Evolutionary conservation across 2,113 vertebrate species (phyloP).

Genomic region (Dendropsophus ebraccatus): DNA sequence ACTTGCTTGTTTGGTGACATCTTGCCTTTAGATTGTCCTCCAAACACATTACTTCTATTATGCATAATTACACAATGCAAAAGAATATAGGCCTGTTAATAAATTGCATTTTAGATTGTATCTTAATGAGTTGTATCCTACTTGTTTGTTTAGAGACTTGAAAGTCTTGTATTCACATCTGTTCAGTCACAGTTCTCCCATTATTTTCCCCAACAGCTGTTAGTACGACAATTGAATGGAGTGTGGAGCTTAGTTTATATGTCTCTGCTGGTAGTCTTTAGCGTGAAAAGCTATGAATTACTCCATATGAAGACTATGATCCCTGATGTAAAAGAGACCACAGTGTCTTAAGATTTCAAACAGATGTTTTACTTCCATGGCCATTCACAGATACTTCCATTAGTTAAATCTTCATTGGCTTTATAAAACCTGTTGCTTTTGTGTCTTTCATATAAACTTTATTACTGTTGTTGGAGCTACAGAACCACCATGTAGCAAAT

Average conservation of each 20-base stretch:
- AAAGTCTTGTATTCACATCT: constrained; percentile 44
- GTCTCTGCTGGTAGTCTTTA: constrained; percentile 26
- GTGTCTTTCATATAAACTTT: background rate
- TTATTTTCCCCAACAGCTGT: constrained; percentile 41
- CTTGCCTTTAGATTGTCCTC: background rate
- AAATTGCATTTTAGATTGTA: constrained; percentile 33
- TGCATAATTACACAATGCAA: constrained; percentile 3
- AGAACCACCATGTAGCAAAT: background rate
- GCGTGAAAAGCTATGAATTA: background rate
- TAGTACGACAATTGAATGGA: background rate
- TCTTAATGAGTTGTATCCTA: constrained; percentile 37
- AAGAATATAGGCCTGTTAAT: constrained; percentile 13
- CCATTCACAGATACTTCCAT: background rate
- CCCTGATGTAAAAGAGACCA: constrained; percentile 16
- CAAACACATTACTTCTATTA: constrained; percentile 15
- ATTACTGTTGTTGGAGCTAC: background rate
- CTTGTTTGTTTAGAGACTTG: constrained; percentile 45
- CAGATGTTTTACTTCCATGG: background rate
- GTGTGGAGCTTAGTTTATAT: background rate
- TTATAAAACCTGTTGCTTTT: background rate
- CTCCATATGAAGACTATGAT: background rate
- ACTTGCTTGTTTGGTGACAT: background rate
- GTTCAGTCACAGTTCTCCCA: constrained; percentile 26
- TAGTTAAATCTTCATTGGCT: background rate
- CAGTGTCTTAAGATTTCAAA: background rate